A percentile compares a stretch with the other conserved stretches of the same genome.
Evolutionary conservation across 2,888 invertebrate genomes (phyloP).

Genomic region (Tetragnatha montana): DNA sequence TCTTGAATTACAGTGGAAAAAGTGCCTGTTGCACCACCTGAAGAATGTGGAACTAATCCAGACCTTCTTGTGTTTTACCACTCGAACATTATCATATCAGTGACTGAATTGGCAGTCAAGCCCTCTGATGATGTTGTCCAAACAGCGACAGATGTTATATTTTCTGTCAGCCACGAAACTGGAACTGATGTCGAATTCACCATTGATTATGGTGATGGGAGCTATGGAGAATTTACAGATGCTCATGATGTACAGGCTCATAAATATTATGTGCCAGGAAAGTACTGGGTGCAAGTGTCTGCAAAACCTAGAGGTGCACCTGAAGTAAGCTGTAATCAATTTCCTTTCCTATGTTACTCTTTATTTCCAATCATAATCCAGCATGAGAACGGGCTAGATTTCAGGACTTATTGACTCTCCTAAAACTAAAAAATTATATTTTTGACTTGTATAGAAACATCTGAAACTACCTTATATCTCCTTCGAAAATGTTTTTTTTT

Average conservation of each 20-base stretch:
- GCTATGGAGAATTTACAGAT: conserved; percentile 73
- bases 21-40: conserved; percentile 48
- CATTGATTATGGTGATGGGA: conserved; percentile 75
- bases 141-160: conserved; percentile 65
- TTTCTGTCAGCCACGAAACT: conserved; percentile 67
- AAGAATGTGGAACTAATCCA: conserved; percentile 52
- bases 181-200: conserved; percentile 73
- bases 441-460: no score
- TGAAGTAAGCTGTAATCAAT: conserved; percentile 72
- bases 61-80: conserved; percentile 63
- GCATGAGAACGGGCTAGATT: not conserved
- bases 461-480: no score
- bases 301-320: conserved; percentile 73
- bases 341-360: not conserved
- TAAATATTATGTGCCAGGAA: conserved; percentile 74
- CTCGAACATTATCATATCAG: conserved; percentile 67
- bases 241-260: conserved; percentile 73
- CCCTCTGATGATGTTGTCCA: conserved; percentile 62
- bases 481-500: no score
- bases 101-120: conserved; percentile 65
- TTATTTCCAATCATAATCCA: not conserved
- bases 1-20: conserved; percentile 53
- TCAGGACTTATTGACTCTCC: not conserved
- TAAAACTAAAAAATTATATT: no score
- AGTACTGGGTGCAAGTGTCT: conserved; percentile 73